Percentiles rank a stretch among this genome's conserved stretches.
Conservation (phyloP, 2,888 invertebrate species). For the Mimumesa dahlbomi region DNA sequence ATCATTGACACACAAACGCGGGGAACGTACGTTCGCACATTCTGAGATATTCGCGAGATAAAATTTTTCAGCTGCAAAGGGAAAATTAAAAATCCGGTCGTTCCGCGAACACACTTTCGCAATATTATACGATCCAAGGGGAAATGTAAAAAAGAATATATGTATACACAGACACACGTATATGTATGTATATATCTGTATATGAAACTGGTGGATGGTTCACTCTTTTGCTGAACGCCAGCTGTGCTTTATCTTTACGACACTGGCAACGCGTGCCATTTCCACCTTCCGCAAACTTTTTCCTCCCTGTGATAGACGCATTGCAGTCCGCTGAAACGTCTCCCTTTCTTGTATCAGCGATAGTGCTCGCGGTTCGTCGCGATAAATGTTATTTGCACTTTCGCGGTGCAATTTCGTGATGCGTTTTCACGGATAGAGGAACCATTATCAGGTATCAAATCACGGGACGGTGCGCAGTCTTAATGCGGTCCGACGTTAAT, state of each 20-base stretch:
- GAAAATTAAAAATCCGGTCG: neutral
- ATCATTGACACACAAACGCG: neutral
- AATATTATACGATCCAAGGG: constrained; percentile 24
- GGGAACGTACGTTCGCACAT: neutral
- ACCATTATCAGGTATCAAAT: no score
- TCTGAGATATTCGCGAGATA: neutral
- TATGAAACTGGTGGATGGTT: constrained; percentile 44
- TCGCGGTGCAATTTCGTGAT: neutral
- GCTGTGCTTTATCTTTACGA: constrained; percentile 65
- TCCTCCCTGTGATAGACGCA: constrained; percentile 33
- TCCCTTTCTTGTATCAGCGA: constrained; percentile 33
- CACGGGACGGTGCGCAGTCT: no score
- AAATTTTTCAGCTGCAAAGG: neutral
- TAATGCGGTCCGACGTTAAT: no score
- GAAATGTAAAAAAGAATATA: constrained; percentile 20
- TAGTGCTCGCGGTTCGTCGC: neutral
- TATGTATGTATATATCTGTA: no score
- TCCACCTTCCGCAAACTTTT: constrained; percentile 38
- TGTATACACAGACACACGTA: neutral
- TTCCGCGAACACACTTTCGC: neutral
- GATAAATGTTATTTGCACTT: constrained; percentile 13
- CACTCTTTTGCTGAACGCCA: constrained; percentile 49
- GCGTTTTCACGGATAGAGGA: no score
- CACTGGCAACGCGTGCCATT: constrained; percentile 47
- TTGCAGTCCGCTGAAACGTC: constrained; percentile 28